Evolutionary conservation across 2,888 invertebrate species (phyloP).

Genomic region (Drosophila diplacantha): DNA sequence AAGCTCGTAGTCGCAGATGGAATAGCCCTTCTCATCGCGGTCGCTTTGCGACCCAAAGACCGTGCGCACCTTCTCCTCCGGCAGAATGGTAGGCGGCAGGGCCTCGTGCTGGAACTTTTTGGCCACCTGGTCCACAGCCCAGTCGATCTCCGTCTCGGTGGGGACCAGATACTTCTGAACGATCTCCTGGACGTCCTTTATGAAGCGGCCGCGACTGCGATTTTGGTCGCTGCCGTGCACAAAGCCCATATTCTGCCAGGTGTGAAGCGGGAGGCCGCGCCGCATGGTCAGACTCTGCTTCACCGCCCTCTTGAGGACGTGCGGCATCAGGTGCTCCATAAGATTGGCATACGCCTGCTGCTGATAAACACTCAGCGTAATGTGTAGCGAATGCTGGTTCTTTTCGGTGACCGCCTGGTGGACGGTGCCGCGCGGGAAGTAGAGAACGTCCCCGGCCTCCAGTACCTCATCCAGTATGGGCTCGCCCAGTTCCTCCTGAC

Average conservation of each 20-base stretch:
- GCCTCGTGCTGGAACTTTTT: conserved; percentile 91
- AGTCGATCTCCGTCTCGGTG: conserved; percentile 81
- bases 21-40: conserved; percentile 81
- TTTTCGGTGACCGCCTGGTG: conserved; percentile 90
- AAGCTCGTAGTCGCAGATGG: conserved; percentile 67
- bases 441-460: conserved; percentile 92
- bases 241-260: conserved; percentile 86
- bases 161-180: conserved; percentile 34
- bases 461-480: conserved; percentile 86
- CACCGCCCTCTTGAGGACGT: conserved; percentile 86
- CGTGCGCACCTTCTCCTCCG: conserved; percentile 83
- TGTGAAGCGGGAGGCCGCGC: conserved; percentile 88
- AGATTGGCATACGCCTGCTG: conserved; percentile 94
- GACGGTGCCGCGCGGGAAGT: conserved; percentile 93
- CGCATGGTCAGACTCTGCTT: conserved; percentile 85
- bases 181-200: conserved; percentile 61
- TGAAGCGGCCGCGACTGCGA: conserved; percentile 74
- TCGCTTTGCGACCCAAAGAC: conserved; percentile 85
- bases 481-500: conserved; percentile 85
- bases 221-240: conserved; percentile 81
- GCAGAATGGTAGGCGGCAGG: conserved; percentile 88
- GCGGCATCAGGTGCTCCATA: conserved; percentile 87
- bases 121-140: conserved; percentile 91
- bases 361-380: conserved; percentile 95
- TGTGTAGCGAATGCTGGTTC: conserved; percentile 92